Evolutionary conservation across 1,140 invertebrate species (phyloP), one percentile per base, ranked within the genome.

Genomic region (Sipha flava): DNA sequence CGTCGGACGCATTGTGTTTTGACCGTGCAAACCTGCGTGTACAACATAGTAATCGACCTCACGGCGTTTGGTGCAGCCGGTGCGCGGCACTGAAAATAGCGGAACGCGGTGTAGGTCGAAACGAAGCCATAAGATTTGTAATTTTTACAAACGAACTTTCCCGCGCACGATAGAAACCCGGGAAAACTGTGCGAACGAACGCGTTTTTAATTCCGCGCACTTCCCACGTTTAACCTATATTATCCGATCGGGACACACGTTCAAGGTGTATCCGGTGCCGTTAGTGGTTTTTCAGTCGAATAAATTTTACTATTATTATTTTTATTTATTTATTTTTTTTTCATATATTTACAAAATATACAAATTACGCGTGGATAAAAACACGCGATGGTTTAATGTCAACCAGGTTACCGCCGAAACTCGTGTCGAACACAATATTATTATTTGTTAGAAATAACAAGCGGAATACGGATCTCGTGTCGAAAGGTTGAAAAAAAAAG

Each of bases 181-280:
- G 21, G 40, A 29, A 77, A 77, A 54, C 34, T 23, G 12, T 16
- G n/a, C 12, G 6, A 66, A 43, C 21, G 23, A 37, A 40, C 31
- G 66, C 10, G n/a, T 26, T 68, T 68, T 68, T 45, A 29, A 45
- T 45, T 6, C 2, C 21, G 52, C 18, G 9, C 29, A 37, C 31
- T 57, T 77, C 72, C 72, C 72, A 77, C 72, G 72, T 77, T 40
- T 57, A 57, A 57, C 72, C 72, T 57, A 77, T 57, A 54, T 77
- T 21, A 52, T 16, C 16, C 45, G 10, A 21, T 16, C 29, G 23
- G 7, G 12, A 45, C 29, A 29, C 45, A 49, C 45, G 31, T 49
- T 72, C 9, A 18, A n/a, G 12, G 1, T 64, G 1, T 64, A n/a
- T 23, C 21, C 64, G 34, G 37, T 43, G 3, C 14, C 43, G 16